These are phyloP conservation scores for Lasioglossum morio DNA, from an alignment of 2,888 invertebrate species.

Conservation along the genomic window DNA sequence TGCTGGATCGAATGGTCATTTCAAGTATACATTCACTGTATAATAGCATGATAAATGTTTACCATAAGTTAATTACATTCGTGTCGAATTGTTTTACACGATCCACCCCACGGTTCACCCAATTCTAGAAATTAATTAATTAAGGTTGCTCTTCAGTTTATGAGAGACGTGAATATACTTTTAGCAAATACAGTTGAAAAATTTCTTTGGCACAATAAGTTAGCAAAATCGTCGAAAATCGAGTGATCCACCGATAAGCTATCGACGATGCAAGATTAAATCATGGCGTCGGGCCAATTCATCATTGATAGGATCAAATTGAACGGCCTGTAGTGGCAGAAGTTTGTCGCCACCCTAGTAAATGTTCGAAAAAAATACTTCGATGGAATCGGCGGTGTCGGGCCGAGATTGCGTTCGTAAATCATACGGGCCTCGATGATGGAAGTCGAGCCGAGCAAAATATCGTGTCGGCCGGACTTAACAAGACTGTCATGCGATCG, in stretches of 20 bases:
- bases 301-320: neutral
- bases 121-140: neutral
- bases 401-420: neutral
- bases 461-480: slow-evolving; percentile 23
- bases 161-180: neutral
- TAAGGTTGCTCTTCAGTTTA: neutral
- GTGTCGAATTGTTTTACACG: neutral
- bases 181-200: neutral
- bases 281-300: neutral
- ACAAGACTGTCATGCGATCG: slow-evolving; percentile 19
- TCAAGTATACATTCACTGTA: neutral
- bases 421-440: neutral
- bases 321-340: neutral
- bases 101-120: neutral
- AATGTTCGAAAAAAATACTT: neutral
- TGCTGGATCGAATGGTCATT: neutral
- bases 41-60: neutral
- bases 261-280: neutral
- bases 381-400: neutral
- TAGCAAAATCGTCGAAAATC: neutral
- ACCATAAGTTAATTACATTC: neutral
- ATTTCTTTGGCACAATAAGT: neutral
- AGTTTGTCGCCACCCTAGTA: neutral
- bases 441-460: slow-evolving; percentile 15
- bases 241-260: neutral